These are phyloP conservation scores for Amblyjoppa proteus DNA, from an alignment of 2,888 invertebrate genomes.

Conservation along the genomic window DNA sequence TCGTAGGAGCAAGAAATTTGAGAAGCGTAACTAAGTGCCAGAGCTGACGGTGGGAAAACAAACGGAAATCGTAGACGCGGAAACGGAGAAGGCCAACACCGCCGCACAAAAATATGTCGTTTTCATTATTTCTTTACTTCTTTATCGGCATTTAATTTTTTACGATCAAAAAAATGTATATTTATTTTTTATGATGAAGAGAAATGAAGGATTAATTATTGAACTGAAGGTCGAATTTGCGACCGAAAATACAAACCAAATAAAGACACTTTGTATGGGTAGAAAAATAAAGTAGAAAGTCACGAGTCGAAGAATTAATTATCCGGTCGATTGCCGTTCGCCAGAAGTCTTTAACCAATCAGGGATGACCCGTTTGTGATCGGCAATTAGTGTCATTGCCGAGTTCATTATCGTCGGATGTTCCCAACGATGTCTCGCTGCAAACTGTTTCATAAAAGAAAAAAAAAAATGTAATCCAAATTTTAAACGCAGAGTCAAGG, in stretches of 20 bases:
- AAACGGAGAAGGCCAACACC: constrained; percentile 26
- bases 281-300: not conserved
- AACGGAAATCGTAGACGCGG: constrained; percentile 51
- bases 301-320: constrained; percentile 21
- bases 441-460: not conserved
- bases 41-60: constrained; percentile 45
- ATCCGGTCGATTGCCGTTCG: constrained; percentile 28
- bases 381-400: constrained; percentile 45
- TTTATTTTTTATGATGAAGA: not conserved
- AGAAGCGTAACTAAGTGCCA: constrained; percentile 34
- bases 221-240: not conserved
- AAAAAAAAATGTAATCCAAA: not conserved
- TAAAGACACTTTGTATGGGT: not conserved
- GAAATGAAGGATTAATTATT: not conserved
- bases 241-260: not conserved
- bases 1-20: constrained; percentile 20
- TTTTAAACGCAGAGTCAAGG: constrained; percentile 1
- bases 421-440: not conserved
- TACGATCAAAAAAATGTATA: not conserved
- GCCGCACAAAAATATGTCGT: not conserved
- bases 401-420: not conserved
- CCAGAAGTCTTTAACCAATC: constrained; percentile 41
- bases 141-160: not conserved
- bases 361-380: constrained; percentile 37
- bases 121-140: not conserved